Percentiles rank a stretch among this genome's conserved stretches.
Conservation (phyloP, 2,888 invertebrate species). For the Macrophya alboannulata region DNA sequence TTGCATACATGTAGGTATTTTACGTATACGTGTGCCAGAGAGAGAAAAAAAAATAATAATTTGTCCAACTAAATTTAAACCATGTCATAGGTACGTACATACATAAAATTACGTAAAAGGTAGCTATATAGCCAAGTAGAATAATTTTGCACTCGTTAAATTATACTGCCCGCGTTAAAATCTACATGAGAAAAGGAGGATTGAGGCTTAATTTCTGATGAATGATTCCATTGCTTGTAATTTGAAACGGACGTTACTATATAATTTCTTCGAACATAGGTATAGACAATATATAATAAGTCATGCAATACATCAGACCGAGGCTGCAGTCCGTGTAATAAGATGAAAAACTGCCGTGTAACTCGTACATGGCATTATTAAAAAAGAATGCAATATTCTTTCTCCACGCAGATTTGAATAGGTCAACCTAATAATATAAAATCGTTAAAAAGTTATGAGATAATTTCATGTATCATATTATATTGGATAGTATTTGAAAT, state of each 20-base stretch:
- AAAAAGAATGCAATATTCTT: conserved; percentile 3
- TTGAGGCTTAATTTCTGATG: not conserved
- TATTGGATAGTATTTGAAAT: not conserved
- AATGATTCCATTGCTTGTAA: conserved; percentile 7
- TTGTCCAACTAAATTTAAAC: conserved; percentile 7
- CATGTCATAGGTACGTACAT: too few species aligned
- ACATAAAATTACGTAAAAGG: conserved; percentile 15
- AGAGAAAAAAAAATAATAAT: not conserved
- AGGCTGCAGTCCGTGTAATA: too few species aligned
- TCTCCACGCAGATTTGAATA: not conserved
- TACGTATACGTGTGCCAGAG: not conserved
- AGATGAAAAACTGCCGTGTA: not conserved
- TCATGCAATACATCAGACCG: conserved; percentile 1
- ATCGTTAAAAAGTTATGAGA: not conserved
- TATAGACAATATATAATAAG: not conserved
- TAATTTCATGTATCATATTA: not conserved
- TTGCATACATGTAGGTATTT: not conserved
- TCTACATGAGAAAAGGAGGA: conserved; percentile 27
- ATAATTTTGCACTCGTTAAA: conserved; percentile 44
- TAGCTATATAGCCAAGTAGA: not conserved
- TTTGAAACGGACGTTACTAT: conserved; percentile 4
- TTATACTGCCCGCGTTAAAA: conserved; percentile 21
- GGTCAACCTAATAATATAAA: not conserved
- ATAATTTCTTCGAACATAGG: not conserved
- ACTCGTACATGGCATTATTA: not conserved